Conservation (phyloP, 2,113 vertebrate species). For the Gavia stellata region DNA sequence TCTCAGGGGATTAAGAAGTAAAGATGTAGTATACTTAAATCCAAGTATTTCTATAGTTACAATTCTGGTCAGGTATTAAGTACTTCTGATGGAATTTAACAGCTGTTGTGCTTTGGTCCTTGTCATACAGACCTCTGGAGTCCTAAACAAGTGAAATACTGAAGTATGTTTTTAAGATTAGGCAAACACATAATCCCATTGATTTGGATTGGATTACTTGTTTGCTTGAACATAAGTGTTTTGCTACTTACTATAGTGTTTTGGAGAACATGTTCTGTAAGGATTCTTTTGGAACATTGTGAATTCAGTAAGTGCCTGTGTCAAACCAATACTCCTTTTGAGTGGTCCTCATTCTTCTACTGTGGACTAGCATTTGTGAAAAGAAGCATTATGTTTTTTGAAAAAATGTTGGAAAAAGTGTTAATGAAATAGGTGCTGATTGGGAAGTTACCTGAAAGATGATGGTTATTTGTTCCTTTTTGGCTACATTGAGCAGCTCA, state of each 20-base stretch:
- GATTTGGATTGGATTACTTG: neutral
- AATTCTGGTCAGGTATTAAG: neutral
- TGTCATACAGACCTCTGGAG: neutral
- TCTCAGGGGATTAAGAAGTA: neutral
- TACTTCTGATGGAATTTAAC: neutral
- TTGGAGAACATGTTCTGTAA: neutral
- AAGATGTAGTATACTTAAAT: neutral
- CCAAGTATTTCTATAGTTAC: neutral
- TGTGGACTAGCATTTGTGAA: neutral
- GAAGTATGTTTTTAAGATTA: neutral
- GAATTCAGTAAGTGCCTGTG: neutral
- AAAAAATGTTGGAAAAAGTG: neutral
- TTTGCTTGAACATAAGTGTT: neutral
- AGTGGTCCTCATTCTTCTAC: neutral
- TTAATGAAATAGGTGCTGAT: neutral
- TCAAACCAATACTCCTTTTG: neutral
- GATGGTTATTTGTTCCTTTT: neutral
- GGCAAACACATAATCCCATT: neutral
- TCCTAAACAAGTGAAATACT: neutral
- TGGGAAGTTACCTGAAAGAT: neutral
- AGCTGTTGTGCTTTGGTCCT: neutral
- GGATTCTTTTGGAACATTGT: neutral
- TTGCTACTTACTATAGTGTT: neutral
- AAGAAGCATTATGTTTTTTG: neutral
- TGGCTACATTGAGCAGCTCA: neutral